Base-by-base conservation (phyloP, 1,140 invertebrate genomes). In the Eumeta japonica region DNA sequence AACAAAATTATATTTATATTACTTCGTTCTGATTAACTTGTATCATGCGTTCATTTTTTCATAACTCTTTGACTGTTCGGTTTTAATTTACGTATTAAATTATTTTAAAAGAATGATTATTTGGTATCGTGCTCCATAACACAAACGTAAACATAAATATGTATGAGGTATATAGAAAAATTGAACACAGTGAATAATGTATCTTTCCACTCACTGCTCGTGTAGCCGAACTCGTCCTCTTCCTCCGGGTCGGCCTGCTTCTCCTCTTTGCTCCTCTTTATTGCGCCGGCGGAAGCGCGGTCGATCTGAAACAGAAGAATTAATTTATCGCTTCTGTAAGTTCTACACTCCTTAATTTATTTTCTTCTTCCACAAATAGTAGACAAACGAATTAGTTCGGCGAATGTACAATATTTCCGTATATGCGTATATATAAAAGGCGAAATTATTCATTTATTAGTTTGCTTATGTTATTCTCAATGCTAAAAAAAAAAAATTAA, bases 211-310 rank as follows among this genome's bases (percentile, higher is more conserved):
- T 89, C 78, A 97, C 94, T 87, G 57, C 74, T 76, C 3, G 94
- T 97, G 73, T 97, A 97, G 16, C 93, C 92, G 71, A 88, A 96
- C 39, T 89, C 83, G 56, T 95, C 92, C 62, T 94, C 91, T 54
- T 87, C 68, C 52, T 94, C 91, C 5, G 82, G 77, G 63, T 94
- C 91, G 0, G 82, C 83, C 12, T 81, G 82, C 29, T 83, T 85
- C 73, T 92, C 90, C 52, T 85, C 82, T 72, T 86, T 87, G 28
- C 79, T 82, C 33, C 88, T 71, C 60, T 85, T 89, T 1, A 92
- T 79, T 51, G 90, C 89, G 1, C 85, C 92, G 2, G 92, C 93
- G 61, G 90, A 94, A 1, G 87, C 87, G 45, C 89, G 80, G 55
- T 92, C 90, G 55, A 95, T 94, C 89, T 94, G 48, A 24, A 11